These are phyloP conservation scores for Ophthalmolycus amberensis DNA, from an alignment of 2,113 vertebrate genomes.

Conservation along the genomic window DNA sequence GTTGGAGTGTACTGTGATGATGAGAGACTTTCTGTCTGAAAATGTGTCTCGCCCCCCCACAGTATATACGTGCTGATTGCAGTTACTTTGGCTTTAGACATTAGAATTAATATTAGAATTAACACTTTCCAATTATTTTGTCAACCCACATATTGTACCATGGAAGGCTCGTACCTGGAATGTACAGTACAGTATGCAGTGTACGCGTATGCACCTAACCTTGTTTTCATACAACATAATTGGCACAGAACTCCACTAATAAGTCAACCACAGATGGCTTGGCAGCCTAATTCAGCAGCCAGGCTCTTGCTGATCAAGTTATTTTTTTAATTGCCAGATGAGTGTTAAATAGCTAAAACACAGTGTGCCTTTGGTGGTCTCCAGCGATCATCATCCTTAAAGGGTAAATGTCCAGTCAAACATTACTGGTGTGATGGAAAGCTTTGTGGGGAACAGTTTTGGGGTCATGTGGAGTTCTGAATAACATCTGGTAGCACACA, in stretches of 20 bases:
- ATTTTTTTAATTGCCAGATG: constrained; percentile 11
- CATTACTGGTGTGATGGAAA: neutral
- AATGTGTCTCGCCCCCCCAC: neutral
- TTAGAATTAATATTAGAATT: neutral
- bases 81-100: neutral
- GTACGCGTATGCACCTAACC: neutral
- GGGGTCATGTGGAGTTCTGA: neutral
- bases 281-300: constrained; percentile 12
- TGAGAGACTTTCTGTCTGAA: neutral
- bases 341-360: constrained; percentile 16
- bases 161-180: neutral
- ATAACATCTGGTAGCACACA: constrained; percentile 14
- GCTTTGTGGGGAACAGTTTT: neutral
- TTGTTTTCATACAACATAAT: constrained; percentile 10
- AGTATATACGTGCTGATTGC: too few species aligned
- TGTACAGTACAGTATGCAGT: neutral
- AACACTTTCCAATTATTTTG: neutral
- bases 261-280: constrained; percentile 27
- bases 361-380: constrained; percentile 4
- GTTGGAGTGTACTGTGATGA: neutral
- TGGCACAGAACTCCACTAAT: constrained; percentile 14
- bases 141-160: neutral
- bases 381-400: neutral
- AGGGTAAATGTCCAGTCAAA: neutral
- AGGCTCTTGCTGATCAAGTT: neutral